phyloP scores from a whole-genome alignment of 1,140 invertebrate genomes.

The Limonius californicus region DNA sequence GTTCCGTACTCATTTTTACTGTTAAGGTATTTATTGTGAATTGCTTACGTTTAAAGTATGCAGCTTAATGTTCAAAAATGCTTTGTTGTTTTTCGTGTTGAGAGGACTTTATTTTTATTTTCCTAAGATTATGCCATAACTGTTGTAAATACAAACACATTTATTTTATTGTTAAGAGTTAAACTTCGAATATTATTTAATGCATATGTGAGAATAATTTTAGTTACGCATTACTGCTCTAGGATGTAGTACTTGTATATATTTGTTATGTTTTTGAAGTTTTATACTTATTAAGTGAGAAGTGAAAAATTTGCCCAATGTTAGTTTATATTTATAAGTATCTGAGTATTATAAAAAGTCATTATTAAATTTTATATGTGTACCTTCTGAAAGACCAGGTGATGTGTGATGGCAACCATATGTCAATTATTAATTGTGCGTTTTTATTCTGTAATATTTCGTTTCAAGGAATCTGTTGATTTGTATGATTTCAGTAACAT shows the following conservation, averaged over 20 bases:
- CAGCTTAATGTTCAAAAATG: background rate
- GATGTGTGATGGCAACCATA: background rate
- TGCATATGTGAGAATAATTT: background rate
- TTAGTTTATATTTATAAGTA: slow-evolving; percentile 1
- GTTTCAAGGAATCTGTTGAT: too few relatives aligned
- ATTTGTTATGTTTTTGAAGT: slow-evolving; percentile 12
- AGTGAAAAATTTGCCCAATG: background rate
- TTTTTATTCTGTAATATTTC: too few relatives aligned
- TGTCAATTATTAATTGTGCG: background rate
- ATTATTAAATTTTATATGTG: slow-evolving; percentile 9
- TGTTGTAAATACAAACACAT: slow-evolving; percentile 7
- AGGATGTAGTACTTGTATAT: background rate
- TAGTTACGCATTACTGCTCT: background rate
- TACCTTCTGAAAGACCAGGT: background rate
- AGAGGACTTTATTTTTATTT: background rate
- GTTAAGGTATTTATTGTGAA: slow-evolving; percentile 8
- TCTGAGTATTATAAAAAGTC: slow-evolving; percentile 11
- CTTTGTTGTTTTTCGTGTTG: background rate
- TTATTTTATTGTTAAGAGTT: background rate
- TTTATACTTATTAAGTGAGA: slow-evolving; percentile 3
- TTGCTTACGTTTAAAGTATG: background rate
- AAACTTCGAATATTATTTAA: background rate
- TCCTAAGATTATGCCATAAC: background rate
- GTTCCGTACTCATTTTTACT: slow-evolving; percentile 38
- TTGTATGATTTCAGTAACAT: background rate